Percentiles rank a stretch among this genome's conserved stretches.
phyloP scores from a whole-genome alignment of 1,140 invertebrate genomes.

The Olivierus martensii region DNA sequence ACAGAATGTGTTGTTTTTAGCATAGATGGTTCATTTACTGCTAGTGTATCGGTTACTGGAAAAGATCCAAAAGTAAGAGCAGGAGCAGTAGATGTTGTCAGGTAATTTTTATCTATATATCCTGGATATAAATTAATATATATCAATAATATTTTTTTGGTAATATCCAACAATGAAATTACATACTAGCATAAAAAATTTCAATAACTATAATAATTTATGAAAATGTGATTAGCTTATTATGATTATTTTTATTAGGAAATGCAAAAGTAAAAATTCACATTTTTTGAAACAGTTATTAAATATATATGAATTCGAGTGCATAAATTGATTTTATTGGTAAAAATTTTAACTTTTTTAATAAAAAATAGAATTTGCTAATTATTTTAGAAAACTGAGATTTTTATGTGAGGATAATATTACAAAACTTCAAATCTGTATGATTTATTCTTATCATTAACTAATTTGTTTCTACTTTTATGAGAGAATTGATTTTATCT shows the following conservation, averaged over 20 bases:
- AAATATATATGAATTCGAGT: too few species aligned
- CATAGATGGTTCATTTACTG: constrained; percentile 97
- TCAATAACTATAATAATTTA: neutral
- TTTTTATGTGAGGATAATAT: too few species aligned
- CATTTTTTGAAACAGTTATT: neutral
- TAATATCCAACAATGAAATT: neutral
- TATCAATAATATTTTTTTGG: neutral
- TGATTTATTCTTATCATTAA: too few species aligned
- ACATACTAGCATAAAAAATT: neutral
- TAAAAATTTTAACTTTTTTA: too few species aligned
- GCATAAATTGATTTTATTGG: too few species aligned
- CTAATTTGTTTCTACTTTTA: too few species aligned
- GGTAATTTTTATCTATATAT: constrained; percentile 35
- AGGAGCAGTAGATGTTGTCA: constrained; percentile 92
- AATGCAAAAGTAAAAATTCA: neutral
- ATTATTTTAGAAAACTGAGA: too few species aligned
- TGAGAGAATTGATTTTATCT: too few species aligned
- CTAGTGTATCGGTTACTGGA: constrained; percentile 96
- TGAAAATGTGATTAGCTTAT: too few species aligned
- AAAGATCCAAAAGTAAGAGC: constrained; percentile 91
- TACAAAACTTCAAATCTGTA: too few species aligned
- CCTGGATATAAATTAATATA: neutral
- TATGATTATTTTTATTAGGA: too few species aligned
- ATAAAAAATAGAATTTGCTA: too few species aligned
- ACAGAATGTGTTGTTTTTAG: constrained; percentile 96